Evolutionary conservation across 2,888 invertebrate genomes (phyloP).

Genomic region (Horisme vitalbata): DNA sequence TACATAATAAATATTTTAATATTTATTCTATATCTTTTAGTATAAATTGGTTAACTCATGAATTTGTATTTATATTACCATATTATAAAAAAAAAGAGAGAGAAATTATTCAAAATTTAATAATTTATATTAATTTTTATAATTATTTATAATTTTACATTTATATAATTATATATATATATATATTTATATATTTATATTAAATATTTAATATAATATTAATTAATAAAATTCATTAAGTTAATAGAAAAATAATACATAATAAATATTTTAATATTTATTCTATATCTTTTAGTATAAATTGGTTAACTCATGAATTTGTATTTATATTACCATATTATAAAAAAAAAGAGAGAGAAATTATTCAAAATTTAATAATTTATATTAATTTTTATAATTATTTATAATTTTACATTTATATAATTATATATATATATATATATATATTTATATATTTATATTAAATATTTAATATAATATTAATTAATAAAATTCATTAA

Average conservation of each 20-base stretch:
- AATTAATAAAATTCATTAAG: slow-evolving; percentile 33
- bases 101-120: too few relatives aligned
- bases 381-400: slow-evolving; percentile 20
- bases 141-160: too few relatives aligned
- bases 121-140: slow-evolving; percentile 3
- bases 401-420: slow-evolving; percentile 14
- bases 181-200: slow-evolving; percentile 26
- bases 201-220: slow-evolving; percentile 29
- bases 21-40: too few relatives aligned
- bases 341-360: slow-evolving; percentile 35
- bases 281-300: slow-evolving; percentile 29
- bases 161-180: too few relatives aligned
- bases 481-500: slow-evolving; percentile 33
- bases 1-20: too few relatives aligned
- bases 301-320: slow-evolving; percentile 37
- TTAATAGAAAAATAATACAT: slow-evolving; percentile 35
- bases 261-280: slow-evolving; percentile 38
- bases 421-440: too few relatives aligned
- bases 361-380: slow-evolving; percentile 36
- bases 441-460: slow-evolving; percentile 23
- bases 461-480: slow-evolving; percentile 15
- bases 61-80: too few relatives aligned
- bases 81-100: too few relatives aligned
- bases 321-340: slow-evolving; percentile 43
- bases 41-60: too few relatives aligned